Evolutionary conservation across 2,113 vertebrate species (phyloP).

Genomic region (Triplophysa dalaica): DNA sequence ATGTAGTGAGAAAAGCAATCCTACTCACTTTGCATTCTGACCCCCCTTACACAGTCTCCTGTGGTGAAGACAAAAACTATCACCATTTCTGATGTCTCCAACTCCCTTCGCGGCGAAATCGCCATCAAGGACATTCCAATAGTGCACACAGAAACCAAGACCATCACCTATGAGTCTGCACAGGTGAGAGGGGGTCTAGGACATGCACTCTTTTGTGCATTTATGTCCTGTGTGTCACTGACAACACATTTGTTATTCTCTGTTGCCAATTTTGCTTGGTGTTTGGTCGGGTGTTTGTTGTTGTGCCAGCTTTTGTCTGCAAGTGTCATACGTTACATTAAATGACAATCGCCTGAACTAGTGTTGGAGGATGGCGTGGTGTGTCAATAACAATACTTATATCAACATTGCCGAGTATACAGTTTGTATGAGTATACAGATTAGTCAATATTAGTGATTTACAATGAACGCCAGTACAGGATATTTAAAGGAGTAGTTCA

Average conservation of each 20-base stretch:
- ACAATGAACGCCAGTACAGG: neutral
- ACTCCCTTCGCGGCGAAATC: conserved; percentile 80
- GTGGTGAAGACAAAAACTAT: conserved; percentile 94
- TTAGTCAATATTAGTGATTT: neutral
- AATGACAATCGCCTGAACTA: neutral
- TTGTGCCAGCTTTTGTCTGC: neutral
- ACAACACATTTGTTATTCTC: neutral
- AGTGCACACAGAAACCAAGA: conserved; percentile 96
- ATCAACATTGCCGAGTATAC: neutral
- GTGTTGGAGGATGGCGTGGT: neutral
- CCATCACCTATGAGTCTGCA: conserved; percentile 95
- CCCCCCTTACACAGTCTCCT: conserved; percentile 79
- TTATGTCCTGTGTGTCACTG: neutral
- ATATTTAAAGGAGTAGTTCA: too few species aligned
- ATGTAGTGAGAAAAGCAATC: conserved; percentile 2
- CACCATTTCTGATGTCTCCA: conserved; percentile 90
- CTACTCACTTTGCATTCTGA: conserved; percentile 47
- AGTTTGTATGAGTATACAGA: neutral
- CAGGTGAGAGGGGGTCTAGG: conserved; percentile 77
- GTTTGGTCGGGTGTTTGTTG: neutral
- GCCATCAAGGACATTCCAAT: conserved; percentile 89
- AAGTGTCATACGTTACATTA: neutral
- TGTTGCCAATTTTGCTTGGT: neutral
- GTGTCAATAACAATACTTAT: neutral
- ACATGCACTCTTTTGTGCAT: neutral